These are phyloP conservation scores for Chroicocephalus ridibundus DNA, from an alignment of 2,113 vertebrate species.

Conservation along the genomic window DNA sequence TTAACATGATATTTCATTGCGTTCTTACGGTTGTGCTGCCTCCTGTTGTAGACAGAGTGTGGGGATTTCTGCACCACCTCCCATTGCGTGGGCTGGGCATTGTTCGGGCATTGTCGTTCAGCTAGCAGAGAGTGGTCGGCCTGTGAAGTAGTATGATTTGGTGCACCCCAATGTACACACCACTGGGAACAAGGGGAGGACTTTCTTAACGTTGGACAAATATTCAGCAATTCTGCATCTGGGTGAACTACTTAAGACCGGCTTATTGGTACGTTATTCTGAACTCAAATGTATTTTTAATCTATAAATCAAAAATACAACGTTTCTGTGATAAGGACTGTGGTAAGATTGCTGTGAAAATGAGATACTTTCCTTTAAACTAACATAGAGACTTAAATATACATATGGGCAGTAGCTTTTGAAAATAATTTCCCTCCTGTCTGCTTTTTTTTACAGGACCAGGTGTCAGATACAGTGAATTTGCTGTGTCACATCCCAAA, in stretches of 20 bases:
- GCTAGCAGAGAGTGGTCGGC: background rate
- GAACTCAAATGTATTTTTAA: background rate
- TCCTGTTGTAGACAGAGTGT: background rate
- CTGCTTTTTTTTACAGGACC: constrained; percentile 78
- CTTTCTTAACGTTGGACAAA: accelerated
- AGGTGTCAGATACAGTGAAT: constrained; percentile 88
- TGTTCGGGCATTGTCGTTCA: background rate
- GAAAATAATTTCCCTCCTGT: background rate
- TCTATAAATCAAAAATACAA: background rate
- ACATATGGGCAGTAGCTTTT: background rate
- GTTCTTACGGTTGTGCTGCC: background rate
- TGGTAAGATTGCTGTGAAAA: background rate
- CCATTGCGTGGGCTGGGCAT: background rate
- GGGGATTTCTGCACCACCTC: background rate
- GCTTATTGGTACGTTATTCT: background rate
- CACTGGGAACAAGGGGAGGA: background rate
- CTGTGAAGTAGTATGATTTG: background rate
- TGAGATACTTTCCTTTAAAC: background rate
- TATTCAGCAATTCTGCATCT: background rate
- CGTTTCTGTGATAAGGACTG: background rate
- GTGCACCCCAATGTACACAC: background rate
- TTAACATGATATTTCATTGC: background rate
- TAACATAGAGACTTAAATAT: background rate
- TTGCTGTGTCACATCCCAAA: constrained; percentile 70
- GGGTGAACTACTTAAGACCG: background rate